A percentile compares a stretch with the other conserved stretches of the same genome.
phyloP scores from a whole-genome alignment of 2,797 vertebrate genomes.

The Bryconaethiops microstoma region DNA sequence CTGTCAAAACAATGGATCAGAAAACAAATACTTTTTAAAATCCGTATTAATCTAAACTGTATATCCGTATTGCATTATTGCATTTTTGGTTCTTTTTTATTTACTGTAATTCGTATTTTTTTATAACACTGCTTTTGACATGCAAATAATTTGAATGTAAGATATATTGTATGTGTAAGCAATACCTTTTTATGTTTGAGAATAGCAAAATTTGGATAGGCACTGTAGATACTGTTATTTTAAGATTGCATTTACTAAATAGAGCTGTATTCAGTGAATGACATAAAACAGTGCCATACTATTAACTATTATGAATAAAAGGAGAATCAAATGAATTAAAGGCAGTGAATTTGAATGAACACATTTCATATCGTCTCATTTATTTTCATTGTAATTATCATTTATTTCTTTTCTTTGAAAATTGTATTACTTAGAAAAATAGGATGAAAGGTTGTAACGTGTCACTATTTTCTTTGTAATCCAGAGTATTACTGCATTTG shows the following conservation, averaged over 20 bases:
- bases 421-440: not conserved
- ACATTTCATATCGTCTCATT: not conserved
- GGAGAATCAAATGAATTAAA: not conserved
- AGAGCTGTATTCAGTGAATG: not conserved
- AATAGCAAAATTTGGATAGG: not conserved
- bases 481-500: not conserved
- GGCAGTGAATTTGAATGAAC: not conserved
- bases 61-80: not conserved
- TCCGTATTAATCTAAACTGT: not conserved
- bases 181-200: not conserved
- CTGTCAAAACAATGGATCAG: not conserved
- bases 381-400: too few species aligned
- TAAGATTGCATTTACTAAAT: conserved; percentile 15
- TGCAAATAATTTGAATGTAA: not conserved
- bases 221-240: not conserved
- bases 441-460: too few species aligned
- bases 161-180: not conserved
- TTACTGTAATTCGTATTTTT: not conserved
- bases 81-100: not conserved
- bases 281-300: not conserved
- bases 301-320: not conserved
- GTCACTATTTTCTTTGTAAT: too few species aligned
- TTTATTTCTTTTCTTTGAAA: not conserved
- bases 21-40: not conserved
- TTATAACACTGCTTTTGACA: not conserved